Conservation (phyloP, 2,888 invertebrate genomes). For the Drosophila multiciliata region DNA sequence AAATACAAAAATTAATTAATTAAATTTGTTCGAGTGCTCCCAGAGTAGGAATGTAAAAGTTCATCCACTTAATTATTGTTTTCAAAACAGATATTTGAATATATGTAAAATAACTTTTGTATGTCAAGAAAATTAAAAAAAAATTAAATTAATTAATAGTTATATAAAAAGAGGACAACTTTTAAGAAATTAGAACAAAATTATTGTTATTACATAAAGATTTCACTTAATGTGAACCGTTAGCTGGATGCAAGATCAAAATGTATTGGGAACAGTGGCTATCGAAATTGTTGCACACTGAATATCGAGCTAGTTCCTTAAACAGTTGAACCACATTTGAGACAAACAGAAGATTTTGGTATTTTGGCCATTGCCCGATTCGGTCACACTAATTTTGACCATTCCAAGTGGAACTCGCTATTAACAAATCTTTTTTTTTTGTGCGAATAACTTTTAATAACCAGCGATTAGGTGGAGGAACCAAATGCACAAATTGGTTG, state of each 20-base stretch:
- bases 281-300: neutral
- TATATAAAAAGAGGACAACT: neutral
- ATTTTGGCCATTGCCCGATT: neutral
- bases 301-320: neutral
- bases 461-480: slow-evolving; percentile 7
- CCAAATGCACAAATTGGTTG: slow-evolving; percentile 35
- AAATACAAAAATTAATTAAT: slow-evolving; percentile 59
- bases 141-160: rapidly evolving
- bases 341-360: neutral
- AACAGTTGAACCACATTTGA: slow-evolving; percentile 16
- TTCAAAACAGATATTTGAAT: neutral
- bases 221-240: neutral
- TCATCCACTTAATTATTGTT: slow-evolving; percentile 2
- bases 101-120: neutral
- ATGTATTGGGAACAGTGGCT: neutral
- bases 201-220: neutral
- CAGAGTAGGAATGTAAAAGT: slow-evolving; percentile 9
- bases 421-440: slow-evolving; percentile 53
- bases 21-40: slow-evolving; percentile 59
- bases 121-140: neutral
- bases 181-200: neutral
- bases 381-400: slow-evolving; percentile 44
- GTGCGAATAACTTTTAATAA: slow-evolving; percentile 41
- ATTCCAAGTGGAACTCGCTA: slow-evolving; percentile 56
- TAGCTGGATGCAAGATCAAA: neutral